These are phyloP conservation scores for Chiloscyllium plagiosum DNA, from an alignment of 2,113 vertebrate genomes.

Conservation along the genomic window DNA sequence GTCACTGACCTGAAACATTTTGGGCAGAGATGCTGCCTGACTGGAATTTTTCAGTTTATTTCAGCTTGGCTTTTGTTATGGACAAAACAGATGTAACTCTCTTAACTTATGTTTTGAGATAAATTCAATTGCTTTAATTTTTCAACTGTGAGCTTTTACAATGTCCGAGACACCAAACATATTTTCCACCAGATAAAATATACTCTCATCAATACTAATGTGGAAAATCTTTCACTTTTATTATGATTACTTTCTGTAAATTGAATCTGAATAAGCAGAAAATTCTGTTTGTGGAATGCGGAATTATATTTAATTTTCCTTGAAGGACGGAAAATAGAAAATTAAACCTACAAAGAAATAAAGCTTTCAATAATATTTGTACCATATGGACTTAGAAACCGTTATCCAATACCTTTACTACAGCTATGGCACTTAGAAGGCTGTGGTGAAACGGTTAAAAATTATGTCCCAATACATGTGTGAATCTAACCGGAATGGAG, in stretches of 20 bases:
- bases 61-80: too few relatives aligned
- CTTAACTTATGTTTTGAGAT: neutral
- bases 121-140: neutral
- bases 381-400: neutral
- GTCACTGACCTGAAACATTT: too few relatives aligned
- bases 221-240: neutral
- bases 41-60: too few relatives aligned
- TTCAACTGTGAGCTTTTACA: neutral
- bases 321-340: neutral
- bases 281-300: too few relatives aligned
- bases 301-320: neutral
- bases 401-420: neutral
- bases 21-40: too few relatives aligned
- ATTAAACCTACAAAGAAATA: neutral
- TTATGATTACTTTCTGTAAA: neutral
- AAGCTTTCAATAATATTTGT: neutral
- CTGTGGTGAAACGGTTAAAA: too few relatives aligned
- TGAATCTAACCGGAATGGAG: too few relatives aligned
- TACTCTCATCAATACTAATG: neutral
- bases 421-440: neutral
- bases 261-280: neutral
- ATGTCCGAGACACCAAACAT: neutral
- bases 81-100: neutral
- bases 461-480: too few relatives aligned
- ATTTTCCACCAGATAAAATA: neutral